Percentiles rank a stretch among this genome's conserved stretches.
These are phyloP conservation scores for Eulimnadia texana DNA, from an alignment of 1,140 invertebrate genomes.

Conservation along the genomic window DNA sequence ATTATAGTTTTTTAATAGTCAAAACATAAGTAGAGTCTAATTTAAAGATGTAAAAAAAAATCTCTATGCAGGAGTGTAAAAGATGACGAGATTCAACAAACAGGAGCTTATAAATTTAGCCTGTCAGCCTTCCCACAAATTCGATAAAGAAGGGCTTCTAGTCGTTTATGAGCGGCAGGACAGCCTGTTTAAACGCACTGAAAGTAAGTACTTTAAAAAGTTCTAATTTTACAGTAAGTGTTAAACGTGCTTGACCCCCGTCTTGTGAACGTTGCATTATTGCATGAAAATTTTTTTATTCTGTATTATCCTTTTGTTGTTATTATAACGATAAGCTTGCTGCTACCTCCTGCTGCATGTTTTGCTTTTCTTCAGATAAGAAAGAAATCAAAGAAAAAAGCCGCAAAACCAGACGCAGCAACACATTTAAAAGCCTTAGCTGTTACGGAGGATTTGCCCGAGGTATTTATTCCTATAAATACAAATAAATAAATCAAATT, in stretches of 20 bases:
- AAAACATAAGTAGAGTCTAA: no score
- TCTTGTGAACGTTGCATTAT: background rate
- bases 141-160: slow-evolving; percentile 81
- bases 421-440: slow-evolving; percentile 11
- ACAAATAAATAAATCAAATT: background rate
- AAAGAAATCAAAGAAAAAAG: background rate
- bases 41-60: no score
- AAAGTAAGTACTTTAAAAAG: no score
- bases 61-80: no score
- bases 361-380: background rate
- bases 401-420: slow-evolving; percentile 6
- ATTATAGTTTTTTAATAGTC: no score
- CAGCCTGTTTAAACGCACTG: slow-evolving; percentile 73
- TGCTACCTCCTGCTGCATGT: background rate
- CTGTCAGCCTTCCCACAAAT: slow-evolving; percentile 68
- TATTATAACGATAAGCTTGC: background rate
- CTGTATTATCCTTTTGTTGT: background rate
- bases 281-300: background rate
- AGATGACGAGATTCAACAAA: slow-evolving; percentile 73
- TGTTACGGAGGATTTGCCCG: slow-evolving; percentile 8
- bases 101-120: slow-evolving; percentile 70
- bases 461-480: background rate
- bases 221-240: background rate
- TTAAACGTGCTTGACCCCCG: no score
- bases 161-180: slow-evolving; percentile 75